These are phyloP conservation scores for Lichenostomus cassidix DNA, from an alignment of 2,113 vertebrate species.

Conservation along the genomic window DNA sequence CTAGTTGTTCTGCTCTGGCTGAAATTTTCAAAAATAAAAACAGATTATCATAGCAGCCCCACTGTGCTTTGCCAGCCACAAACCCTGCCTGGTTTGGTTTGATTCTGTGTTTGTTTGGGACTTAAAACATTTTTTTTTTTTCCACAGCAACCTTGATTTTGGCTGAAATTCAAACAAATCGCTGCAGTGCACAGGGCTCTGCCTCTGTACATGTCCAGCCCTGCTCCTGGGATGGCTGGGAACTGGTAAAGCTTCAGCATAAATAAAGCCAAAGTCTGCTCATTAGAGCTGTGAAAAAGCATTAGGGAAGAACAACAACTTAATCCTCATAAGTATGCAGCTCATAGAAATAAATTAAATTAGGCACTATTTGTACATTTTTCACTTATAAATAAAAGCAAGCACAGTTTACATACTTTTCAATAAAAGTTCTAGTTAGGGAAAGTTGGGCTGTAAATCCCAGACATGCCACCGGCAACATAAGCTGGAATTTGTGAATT, in stretches of 20 bases:
- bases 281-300: background rate
- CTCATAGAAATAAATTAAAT: background rate
- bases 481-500: background rate
- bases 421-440: background rate
- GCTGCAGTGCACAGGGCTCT: accelerated
- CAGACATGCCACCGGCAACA: background rate
- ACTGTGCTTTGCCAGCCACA: background rate
- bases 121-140: background rate
- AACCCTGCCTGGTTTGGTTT: background rate
- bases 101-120: background rate
- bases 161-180: background rate
- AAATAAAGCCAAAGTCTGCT: background rate
- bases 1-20: background rate
- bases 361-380: background rate
- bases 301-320: background rate
- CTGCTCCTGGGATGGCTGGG: no score
- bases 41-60: background rate
- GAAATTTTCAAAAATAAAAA: background rate
- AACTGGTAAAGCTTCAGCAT: background rate
- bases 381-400: background rate
- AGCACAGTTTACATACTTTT: background rate
- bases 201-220: background rate
- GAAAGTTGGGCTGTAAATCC: background rate
- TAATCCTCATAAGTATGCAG: background rate
- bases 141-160: background rate